These are phyloP conservation scores for Spheniscus humboldti DNA, from an alignment of 2,797 vertebrate genomes.

Conservation along the genomic window DNA sequence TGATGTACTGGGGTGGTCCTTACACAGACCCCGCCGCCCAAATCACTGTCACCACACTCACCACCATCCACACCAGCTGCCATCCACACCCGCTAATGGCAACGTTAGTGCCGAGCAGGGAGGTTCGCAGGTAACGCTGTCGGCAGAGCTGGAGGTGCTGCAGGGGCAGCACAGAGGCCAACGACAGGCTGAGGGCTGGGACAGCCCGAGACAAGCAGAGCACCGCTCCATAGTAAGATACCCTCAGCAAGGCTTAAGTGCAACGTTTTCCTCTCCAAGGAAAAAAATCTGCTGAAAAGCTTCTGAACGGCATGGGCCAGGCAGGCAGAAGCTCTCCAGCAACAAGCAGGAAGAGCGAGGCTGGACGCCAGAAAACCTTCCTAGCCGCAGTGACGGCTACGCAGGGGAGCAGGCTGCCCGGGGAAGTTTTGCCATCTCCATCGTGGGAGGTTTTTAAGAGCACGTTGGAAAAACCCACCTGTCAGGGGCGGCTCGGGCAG, in stretches of 20 bases:
- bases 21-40: not conserved
- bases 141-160: not conserved
- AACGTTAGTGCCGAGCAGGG: fast-evolving
- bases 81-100: too few species aligned
- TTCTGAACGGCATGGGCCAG: not conserved
- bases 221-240: not conserved
- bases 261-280: not conserved
- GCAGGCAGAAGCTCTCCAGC: not conserved
- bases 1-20: not conserved
- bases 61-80: not conserved
- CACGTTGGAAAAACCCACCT: not conserved
- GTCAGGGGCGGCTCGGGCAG: not conserved
- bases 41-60: not conserved
- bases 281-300: not conserved
- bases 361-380: not conserved
- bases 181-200: not conserved
- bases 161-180: not conserved
- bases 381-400: fast-evolving
- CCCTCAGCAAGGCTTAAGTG: too few species aligned
- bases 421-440: not conserved
- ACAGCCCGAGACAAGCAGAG: not conserved
- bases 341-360: not conserved
- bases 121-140: too few species aligned
- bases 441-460: not conserved
- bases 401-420: not conserved